A percentile compares a stretch with the other conserved stretches of the same genome.
Evolutionary conservation across 2,888 invertebrate genomes (phyloP).

Genomic region (Galeruca laticollis): DNA sequence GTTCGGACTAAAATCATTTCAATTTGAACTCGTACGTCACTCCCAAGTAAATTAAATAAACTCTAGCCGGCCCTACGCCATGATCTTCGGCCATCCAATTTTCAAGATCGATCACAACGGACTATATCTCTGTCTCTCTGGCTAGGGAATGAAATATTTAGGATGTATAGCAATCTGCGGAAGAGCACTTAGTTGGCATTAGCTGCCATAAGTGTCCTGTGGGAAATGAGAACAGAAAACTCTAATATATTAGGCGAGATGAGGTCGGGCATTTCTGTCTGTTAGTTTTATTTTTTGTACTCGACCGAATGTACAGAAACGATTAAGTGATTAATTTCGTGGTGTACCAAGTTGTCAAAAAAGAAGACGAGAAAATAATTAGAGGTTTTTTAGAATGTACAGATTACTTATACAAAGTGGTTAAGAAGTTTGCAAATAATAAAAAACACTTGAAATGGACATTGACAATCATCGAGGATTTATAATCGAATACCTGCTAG

Average conservation of each 20-base stretch:
- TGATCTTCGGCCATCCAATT: conserved; percentile 63
- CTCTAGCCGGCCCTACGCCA: conserved; percentile 54
- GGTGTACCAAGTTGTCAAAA: too few species aligned
- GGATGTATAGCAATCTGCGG: conserved; percentile 64
- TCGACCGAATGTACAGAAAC: conserved; percentile 23
- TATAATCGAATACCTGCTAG: too few species aligned
- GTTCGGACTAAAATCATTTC: conserved; percentile 62
- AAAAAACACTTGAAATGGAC: too few species aligned
- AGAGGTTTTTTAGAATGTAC: too few species aligned
- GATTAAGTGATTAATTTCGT: too few species aligned
- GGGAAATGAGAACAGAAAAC: conserved; percentile 41
- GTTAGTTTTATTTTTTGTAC: conserved; percentile 31
- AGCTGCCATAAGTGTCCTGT: conserved; percentile 57
- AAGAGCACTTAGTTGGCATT: conserved; percentile 65
- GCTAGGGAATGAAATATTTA: conserved; percentile 65
- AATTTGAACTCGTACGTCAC: conserved; percentile 64
- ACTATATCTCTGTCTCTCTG: conserved; percentile 47
- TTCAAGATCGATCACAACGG: conserved; percentile 62
- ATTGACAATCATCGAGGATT: too few species aligned
- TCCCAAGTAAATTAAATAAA: conserved; percentile 64
- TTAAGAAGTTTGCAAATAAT: too few species aligned
- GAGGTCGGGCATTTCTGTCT: conserved; percentile 35
- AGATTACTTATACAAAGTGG: too few species aligned
- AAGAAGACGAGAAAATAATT: too few species aligned
- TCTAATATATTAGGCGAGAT: conserved; percentile 40